Percentiles rank a stretch among this genome's conserved stretches.
phyloP scores from a whole-genome alignment of 2,113 vertebrate genomes.

The Centropristis striata region DNA sequence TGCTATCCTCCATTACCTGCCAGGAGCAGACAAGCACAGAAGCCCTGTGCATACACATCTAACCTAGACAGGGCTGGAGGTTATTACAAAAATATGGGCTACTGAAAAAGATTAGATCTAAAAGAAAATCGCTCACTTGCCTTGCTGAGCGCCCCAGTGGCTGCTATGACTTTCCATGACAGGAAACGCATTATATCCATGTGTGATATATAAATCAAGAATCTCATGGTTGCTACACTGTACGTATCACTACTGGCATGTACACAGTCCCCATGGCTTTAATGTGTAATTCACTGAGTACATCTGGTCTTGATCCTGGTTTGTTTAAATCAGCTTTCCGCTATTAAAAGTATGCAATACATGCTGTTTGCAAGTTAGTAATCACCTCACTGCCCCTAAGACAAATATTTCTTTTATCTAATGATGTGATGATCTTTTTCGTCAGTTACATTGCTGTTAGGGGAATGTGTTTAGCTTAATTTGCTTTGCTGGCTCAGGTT shows the following conservation, averaged over 20 bases:
- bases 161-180: constrained; percentile 34
- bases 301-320: constrained; percentile 12
- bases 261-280: not conserved
- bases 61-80: constrained; percentile 24
- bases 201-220: constrained; percentile 31
- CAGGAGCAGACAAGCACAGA: constrained; percentile 25
- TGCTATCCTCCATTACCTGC: constrained; percentile 22
- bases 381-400: constrained; percentile 32
- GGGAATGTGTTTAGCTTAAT: constrained; percentile 59
- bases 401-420: constrained; percentile 56
- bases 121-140: constrained; percentile 32
- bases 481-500: constrained; percentile 44
- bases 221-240: not conserved
- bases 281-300: constrained; percentile 10
- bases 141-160: not conserved
- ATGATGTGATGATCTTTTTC: constrained; percentile 53
- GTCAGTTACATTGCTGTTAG: constrained; percentile 25
- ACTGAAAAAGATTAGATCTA: constrained; percentile 34
- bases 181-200: constrained; percentile 17
- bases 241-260: not conserved
- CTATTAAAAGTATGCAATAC: constrained; percentile 15
- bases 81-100: constrained; percentile 48
- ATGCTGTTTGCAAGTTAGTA: constrained; percentile 44
- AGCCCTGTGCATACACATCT: constrained; percentile 9
- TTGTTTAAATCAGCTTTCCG: constrained; percentile 19